Conservation (phyloP, 2,113 vertebrate genomes). For the Channa argus region DNA sequence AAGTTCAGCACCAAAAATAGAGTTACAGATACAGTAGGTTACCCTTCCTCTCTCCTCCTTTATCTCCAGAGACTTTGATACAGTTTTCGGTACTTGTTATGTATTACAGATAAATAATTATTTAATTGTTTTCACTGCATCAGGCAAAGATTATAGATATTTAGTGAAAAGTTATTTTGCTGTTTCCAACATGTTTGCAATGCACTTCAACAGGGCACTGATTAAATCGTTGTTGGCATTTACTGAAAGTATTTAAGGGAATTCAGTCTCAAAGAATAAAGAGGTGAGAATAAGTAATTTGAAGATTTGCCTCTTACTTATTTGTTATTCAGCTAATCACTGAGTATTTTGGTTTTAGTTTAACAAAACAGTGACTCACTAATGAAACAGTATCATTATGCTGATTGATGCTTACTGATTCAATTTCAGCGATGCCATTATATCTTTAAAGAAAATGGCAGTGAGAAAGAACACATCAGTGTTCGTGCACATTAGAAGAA, state of each 20-base stretch:
- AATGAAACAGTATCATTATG: neutral
- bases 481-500: no score
- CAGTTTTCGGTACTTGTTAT: neutral
- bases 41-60: slow-evolving; percentile 16
- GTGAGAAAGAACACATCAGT: neutral
- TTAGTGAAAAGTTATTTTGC: neutral
- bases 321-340: neutral
- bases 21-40: slow-evolving; percentile 30
- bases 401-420: slow-evolving; percentile 2
- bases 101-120: neutral
- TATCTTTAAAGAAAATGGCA: neutral
- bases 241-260: no score
- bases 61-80: slow-evolving; percentile 6
- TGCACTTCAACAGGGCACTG: neutral
- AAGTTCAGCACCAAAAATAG: slow-evolving; percentile 56
- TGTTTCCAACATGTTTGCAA: neutral
- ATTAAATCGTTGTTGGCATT: neutral
- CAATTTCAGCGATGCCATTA: neutral
- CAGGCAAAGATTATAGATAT: neutral
- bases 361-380: slow-evolving; percentile 3
- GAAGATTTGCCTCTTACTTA: no score
- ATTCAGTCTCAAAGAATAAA: slow-evolving; percentile 1
- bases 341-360: neutral
- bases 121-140: neutral
- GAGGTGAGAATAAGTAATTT: no score